phyloP scores from a whole-genome alignment of 2,113 vertebrate species.

The Steatornis caripensis region DNA sequence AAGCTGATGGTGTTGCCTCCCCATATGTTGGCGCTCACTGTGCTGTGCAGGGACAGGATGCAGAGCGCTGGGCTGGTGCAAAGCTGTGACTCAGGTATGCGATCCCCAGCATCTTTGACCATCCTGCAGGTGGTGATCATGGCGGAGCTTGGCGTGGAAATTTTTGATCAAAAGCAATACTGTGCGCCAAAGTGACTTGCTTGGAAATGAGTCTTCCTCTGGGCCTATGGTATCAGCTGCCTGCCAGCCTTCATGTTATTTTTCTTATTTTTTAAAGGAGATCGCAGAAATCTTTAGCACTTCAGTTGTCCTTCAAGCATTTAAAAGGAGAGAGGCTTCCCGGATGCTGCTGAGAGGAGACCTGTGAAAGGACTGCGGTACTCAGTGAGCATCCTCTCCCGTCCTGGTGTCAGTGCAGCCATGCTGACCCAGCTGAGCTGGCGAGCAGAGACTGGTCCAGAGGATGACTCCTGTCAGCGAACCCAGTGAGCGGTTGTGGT shows the following conservation, averaged over 20 bases:
- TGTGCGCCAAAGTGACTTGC: background rate
- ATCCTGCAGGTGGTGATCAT: background rate
- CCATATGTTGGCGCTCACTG: background rate
- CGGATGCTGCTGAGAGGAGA: background rate
- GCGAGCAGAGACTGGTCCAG: background rate
- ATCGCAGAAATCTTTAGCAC: background rate
- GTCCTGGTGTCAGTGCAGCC: background rate
- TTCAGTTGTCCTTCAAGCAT: background rate
- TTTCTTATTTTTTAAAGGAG: background rate
- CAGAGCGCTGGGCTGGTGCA: background rate
- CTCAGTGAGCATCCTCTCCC: background rate
- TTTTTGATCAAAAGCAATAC: background rate
- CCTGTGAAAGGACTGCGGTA: fast-evolving
- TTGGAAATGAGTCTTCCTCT: background rate
- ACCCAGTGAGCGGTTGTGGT: fast-evolving
- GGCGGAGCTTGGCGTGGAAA: background rate
- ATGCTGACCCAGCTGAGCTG: background rate
- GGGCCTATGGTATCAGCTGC: background rate
- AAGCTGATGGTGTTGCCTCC: fast-evolving
- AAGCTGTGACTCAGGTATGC: background rate
- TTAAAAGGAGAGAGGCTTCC: background rate
- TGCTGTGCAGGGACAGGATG: background rate
- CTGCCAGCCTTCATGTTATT: background rate
- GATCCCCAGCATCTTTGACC: background rate
- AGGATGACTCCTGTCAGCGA: background rate